phyloP scores from a whole-genome alignment of 1,140 invertebrate genomes.

The Sycobia sp. region DNA sequence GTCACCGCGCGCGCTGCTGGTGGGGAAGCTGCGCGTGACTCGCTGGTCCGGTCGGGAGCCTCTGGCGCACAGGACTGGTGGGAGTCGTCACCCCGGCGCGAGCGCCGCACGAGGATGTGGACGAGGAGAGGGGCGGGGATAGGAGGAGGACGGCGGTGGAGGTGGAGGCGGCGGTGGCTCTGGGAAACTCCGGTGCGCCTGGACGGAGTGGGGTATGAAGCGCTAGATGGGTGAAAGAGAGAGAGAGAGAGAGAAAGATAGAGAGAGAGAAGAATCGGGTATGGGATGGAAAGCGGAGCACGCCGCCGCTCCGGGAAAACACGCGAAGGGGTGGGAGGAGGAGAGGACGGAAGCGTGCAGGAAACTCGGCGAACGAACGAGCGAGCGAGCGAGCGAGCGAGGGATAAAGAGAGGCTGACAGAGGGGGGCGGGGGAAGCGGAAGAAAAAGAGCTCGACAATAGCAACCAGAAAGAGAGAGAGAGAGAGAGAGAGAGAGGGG shows the following conservation, averaged over 20 bases:
- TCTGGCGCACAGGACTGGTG: constrained; percentile 50
- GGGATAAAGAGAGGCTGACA: background rate
- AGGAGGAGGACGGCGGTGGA: background rate
- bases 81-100: constrained; percentile 40
- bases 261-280: constrained; percentile 2
- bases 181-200: background rate
- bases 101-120: background rate
- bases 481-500: background rate
- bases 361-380: no score
- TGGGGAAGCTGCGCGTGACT: constrained; percentile 31
- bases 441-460: background rate
- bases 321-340: background rate
- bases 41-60: constrained; percentile 57
- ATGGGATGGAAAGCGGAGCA: constrained; percentile 6
- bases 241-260: no score
- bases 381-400: no score
- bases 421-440: background rate
- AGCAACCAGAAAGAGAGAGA: background rate
- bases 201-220: no score
- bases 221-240: no score
- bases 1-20: constrained; percentile 38
- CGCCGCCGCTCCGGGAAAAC: background rate
- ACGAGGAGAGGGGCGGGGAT: background rate
- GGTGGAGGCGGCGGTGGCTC: constrained; percentile 2
- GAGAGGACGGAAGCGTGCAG: no score